Evolutionary conservation across 2,888 invertebrate species (phyloP).

Genomic region (Dryobotodes eremita): DNA sequence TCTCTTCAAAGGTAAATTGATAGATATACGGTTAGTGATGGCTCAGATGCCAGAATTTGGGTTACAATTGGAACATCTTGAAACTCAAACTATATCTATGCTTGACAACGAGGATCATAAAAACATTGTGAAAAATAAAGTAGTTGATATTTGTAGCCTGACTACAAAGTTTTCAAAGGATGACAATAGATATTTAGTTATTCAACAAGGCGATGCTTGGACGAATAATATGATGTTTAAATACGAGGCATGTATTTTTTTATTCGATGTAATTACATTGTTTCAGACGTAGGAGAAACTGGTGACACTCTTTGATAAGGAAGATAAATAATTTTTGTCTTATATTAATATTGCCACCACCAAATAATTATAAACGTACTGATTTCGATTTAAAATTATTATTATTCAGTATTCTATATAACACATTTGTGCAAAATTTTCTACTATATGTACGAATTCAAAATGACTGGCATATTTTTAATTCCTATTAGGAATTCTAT

Average conservation of each 20-base stretch:
- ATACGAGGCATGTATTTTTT: background rate
- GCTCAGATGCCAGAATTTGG: slow-evolving; percentile 8
- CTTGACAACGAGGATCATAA: too few relatives aligned
- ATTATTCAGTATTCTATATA: too few relatives aligned
- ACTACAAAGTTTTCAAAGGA: slow-evolving; percentile 45
- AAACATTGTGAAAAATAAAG: slow-evolving; percentile 41
- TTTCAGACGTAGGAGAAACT: too few relatives aligned
- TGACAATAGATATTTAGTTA: slow-evolving; percentile 68
- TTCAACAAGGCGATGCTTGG: slow-evolving; percentile 79
- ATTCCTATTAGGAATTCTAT: too few relatives aligned
- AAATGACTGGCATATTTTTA: too few relatives aligned
- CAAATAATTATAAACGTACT: too few relatives aligned
- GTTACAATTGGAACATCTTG: background rate
- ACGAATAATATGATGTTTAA: slow-evolving; percentile 78
- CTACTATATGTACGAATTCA: too few relatives aligned
- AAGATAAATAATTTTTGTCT: too few relatives aligned
- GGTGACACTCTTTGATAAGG: too few relatives aligned
- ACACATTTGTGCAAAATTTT: too few relatives aligned
- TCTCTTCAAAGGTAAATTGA: slow-evolving; percentile 54
- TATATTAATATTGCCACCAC: too few relatives aligned
- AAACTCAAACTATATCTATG: background rate
- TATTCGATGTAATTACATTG: background rate
- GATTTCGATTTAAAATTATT: too few relatives aligned
- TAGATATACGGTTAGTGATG: slow-evolving; percentile 54
- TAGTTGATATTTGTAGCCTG: slow-evolving; percentile 29